Evolutionary conservation across 2,888 invertebrate genomes (phyloP), one percentile per base, ranked within the genome.

Genomic region (Torymus aiolomorphi): DNA sequence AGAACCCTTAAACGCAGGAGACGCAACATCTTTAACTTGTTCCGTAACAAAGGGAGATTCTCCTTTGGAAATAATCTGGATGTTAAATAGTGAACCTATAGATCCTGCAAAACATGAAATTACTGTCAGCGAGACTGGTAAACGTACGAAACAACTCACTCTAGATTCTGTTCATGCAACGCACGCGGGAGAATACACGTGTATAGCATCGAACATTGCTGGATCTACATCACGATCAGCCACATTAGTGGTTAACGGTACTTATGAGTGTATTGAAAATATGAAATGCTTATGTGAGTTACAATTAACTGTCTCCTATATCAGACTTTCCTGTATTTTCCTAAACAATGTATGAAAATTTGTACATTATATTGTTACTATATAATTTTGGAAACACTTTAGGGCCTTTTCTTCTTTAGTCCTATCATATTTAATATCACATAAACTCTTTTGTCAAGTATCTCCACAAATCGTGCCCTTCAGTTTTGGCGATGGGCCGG

Each of bases 171-270:
- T 94, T 66, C 91, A 92, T 52, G 92, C 93, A 82, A 92, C 92
- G 86, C 94, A 95, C 89, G 93, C 93, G 67, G 95, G 95, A 82
- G 94, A 94, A 89, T 95, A 95, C 90, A 94, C 94, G 82, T 95
- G 95, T 88, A 92, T 63, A 78, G 94, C 94, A 3, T 88, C 88
- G 62, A 95, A 94, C 89, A 86, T 83, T 20, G 94, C 93, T 63
- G 93, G 93, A 72, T 86, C 90, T 42, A 88, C 90, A 24, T 91
- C 90, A 76, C 89, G 91, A 85, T 91, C 92, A 10, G 90, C 92
- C 49, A 87, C 89, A 86, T 92, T 96, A 85, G 91, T 92, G 84
- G 95, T 96, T 66, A 95, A 95, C 88, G 95, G 95, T 95, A 94
- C 63, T 72, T 42, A 42, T 42, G 42, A 42, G 42, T 42, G 42